Conservation (phyloP, 2,888 invertebrate genomes). For the Eupeodes luniger region DNA sequence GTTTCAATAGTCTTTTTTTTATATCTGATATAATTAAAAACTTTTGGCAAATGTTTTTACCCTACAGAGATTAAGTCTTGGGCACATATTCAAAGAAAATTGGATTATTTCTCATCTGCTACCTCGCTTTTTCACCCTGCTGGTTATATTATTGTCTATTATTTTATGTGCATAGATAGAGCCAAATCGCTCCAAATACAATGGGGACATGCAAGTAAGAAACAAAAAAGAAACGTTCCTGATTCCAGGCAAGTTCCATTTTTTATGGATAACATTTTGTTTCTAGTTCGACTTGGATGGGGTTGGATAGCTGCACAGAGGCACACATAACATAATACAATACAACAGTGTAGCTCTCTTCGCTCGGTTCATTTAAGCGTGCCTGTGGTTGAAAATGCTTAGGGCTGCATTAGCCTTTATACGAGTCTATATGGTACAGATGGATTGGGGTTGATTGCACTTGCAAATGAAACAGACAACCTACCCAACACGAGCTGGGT, state of each 20-base stretch:
- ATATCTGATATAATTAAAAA: not conserved
- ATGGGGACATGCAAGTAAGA: constrained; percentile 8
- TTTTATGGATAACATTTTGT: constrained; percentile 8
- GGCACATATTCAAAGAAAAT: constrained; percentile 5
- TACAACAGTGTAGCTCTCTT: constrained; percentile 15
- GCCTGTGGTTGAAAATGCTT: constrained; percentile 66
- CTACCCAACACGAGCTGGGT: constrained; percentile 57
- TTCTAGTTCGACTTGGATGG: not conserved
- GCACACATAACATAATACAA: constrained; percentile 6
- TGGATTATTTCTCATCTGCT: constrained; percentile 9
- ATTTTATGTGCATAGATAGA: constrained; percentile 11
- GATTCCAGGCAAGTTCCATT: constrained; percentile 56
- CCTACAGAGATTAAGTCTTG: not conserved
- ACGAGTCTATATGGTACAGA: constrained; percentile 48
- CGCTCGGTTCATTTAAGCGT: constrained; percentile 60
- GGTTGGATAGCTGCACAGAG: constrained; percentile 3
- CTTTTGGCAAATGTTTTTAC: not conserved
- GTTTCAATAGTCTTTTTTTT: too few species aligned
- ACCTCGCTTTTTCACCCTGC: constrained; percentile 19
- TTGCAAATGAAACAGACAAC: constrained; percentile 73
- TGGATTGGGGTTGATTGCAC: constrained; percentile 75
- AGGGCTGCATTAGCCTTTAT: constrained; percentile 71
- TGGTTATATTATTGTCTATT: constrained; percentile 13
- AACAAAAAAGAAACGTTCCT: constrained; percentile 25
- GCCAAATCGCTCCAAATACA: constrained; percentile 60